Percentiles rank a stretch among this genome's conserved stretches.
These are phyloP conservation scores for Tenebrio molitor DNA, from an alignment of 1,140 invertebrate species.

Conservation along the genomic window DNA sequence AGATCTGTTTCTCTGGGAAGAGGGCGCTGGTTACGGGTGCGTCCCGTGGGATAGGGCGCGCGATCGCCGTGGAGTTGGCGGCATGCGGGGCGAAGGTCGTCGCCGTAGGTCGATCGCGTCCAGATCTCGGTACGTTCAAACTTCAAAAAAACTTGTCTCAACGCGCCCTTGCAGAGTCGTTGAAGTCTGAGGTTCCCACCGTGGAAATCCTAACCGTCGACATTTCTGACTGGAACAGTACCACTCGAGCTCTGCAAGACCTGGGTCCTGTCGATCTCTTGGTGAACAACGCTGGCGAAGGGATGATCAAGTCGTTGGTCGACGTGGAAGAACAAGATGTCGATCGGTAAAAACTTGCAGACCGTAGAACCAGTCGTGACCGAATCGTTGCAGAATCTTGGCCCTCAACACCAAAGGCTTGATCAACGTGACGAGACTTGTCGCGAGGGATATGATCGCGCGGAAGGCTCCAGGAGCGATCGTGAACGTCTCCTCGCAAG, in stretches of 20 bases:
- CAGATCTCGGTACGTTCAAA: constrained; percentile 64
- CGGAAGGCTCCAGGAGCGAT: constrained; percentile 80
- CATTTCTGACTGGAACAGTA: constrained; percentile 81
- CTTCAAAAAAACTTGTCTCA: no score
- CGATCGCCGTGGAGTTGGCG: constrained; percentile 69
- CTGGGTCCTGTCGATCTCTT: constrained; percentile 77
- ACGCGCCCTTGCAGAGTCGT: no score
- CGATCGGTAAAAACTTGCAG: constrained; percentile 73
- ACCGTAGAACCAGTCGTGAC: no score
- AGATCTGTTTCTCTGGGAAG: constrained; percentile 27
- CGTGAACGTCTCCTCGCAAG: constrained; percentile 92
- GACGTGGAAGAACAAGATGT: constrained; percentile 76
- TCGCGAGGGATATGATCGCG: constrained; percentile 79
- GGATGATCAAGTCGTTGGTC: constrained; percentile 72
- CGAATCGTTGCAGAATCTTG: constrained; percentile 80
- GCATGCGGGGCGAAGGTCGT: constrained; percentile 71
- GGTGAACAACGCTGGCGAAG: constrained; percentile 86
- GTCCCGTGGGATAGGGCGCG: constrained; percentile 68
- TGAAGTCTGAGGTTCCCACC: constrained; percentile 74
- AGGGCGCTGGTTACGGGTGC: constrained; percentile 33
- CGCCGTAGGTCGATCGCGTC: constrained; percentile 70
- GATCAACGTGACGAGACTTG: constrained; percentile 85
- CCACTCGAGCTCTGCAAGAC: constrained; percentile 70
- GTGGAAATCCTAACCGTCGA: constrained; percentile 78
- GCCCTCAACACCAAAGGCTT: constrained; percentile 87